Evolutionary conservation across 2,797 vertebrate genomes (phyloP).

Genomic region (Numenius phaeopus): DNA sequence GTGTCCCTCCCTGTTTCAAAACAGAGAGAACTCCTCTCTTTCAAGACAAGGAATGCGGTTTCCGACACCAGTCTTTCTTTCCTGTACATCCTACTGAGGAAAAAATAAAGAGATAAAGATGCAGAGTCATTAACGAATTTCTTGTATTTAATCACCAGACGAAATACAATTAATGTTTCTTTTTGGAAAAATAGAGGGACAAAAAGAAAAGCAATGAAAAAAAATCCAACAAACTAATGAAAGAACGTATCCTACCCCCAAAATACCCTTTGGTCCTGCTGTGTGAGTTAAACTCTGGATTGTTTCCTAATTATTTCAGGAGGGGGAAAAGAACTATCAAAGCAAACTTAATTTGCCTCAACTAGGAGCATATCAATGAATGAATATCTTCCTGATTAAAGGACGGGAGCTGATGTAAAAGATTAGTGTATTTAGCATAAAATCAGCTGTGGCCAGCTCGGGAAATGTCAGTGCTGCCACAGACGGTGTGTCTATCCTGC

Average conservation of each 20-base stretch:
- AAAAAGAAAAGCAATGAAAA: background rate
- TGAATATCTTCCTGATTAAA: conserved; percentile 48
- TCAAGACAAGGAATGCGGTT: background rate
- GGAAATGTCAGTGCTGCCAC: conserved; percentile 5
- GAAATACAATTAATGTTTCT: background rate
- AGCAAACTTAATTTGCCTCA: conserved; percentile 48
- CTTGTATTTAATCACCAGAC: background rate
- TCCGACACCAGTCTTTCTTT: background rate
- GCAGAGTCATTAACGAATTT: background rate
- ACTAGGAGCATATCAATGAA: background rate
- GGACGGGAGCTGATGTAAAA: conserved; percentile 11
- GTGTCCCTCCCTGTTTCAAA: background rate
- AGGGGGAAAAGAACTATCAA: background rate
- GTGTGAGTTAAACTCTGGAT: background rate
- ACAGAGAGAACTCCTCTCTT: background rate
- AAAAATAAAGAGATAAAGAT: background rate
- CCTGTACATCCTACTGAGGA: background rate
- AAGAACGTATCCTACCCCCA: background rate
- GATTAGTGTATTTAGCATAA: conserved; percentile 45
- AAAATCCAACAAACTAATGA: background rate
- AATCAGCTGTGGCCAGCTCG: conserved; percentile 22
- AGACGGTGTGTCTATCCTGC: background rate
- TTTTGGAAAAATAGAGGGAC: background rate
- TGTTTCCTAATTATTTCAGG: conserved; percentile 26
- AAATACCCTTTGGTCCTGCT: background rate